Conservation (phyloP, 2,797 vertebrate species). For the Natrix natrix region DNA sequence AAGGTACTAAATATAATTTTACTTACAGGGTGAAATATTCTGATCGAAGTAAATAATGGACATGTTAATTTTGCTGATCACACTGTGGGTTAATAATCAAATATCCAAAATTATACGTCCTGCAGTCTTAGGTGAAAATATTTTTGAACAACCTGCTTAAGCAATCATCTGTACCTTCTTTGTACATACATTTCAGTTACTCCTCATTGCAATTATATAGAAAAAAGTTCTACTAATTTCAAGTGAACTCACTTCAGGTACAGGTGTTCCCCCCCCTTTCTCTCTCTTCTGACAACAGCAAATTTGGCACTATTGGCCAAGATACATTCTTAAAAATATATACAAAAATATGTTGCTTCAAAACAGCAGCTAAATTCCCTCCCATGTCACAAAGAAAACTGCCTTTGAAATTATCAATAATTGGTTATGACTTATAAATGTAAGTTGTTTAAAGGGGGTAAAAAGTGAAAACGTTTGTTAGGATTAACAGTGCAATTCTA, state of each 20-base stretch:
- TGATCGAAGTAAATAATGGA: background rate
- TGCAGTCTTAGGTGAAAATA: background rate
- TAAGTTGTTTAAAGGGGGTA: background rate
- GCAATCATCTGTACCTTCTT: background rate
- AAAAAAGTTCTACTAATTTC: background rate
- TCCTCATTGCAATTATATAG: background rate
- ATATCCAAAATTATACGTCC: background rate
- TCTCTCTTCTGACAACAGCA: background rate
- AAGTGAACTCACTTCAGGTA: background rate
- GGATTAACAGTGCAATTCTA: background rate
- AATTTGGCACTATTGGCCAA: background rate
- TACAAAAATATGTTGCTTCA: background rate
- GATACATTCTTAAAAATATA: background rate
- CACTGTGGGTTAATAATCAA: background rate
- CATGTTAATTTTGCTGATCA: background rate
- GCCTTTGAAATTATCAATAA: background rate
- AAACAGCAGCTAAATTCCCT: background rate
- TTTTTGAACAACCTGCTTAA: background rate
- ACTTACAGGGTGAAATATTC: background rate
- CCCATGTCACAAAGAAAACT: background rate
- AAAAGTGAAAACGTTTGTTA: background rate
- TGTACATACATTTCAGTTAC: background rate
- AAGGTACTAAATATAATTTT: background rate
- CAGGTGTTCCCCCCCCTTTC: background rate
- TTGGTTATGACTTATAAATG: background rate